phyloP scores from a whole-genome alignment of 2,797 vertebrate species.

The Oophaga sylvatica region DNA sequence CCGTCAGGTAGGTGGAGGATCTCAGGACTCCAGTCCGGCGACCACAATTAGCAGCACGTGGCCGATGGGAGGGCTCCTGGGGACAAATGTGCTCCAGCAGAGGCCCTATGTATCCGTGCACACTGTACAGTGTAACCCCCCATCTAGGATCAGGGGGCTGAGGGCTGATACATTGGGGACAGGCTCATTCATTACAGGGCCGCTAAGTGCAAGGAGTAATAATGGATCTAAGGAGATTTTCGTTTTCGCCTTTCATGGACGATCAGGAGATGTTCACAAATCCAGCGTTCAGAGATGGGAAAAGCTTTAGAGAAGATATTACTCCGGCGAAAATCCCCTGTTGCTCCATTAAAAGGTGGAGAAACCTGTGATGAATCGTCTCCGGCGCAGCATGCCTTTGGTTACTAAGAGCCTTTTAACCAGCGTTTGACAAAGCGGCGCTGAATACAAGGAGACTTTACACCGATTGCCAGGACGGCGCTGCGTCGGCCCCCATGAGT shows the following conservation, averaged over 20 bases:
- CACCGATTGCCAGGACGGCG: not conserved
- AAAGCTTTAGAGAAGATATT: conserved; percentile 38
- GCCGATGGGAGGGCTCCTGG: too few species aligned
- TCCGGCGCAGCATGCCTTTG: conserved; percentile 21
- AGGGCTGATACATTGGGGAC: not conserved
- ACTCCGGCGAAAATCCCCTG: conserved; percentile 10
- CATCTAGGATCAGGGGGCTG: not conserved
- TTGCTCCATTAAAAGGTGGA: conserved; percentile 43
- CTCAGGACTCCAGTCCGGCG: too few species aligned
- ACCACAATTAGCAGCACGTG: too few species aligned
- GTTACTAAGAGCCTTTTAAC: conserved; percentile 48
- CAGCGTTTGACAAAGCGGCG: conserved; percentile 20
- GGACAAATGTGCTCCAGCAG: not conserved
- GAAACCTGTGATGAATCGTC: conserved; percentile 29
- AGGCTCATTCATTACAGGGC: not conserved
- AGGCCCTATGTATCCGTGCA: not conserved
- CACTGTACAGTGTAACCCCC: not conserved
- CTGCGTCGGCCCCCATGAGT: conserved; percentile 3
- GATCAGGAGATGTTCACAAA: conserved; percentile 23
- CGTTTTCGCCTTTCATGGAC: conserved; percentile 23
- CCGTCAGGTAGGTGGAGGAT: too few species aligned
- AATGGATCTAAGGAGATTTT: conserved; percentile 22
- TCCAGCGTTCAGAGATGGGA: conserved; percentile 19
- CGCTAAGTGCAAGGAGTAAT: conserved; percentile 5
- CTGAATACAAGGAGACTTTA: conserved; percentile 33